Conservation (phyloP, 1,140 invertebrate genomes). For the Sitobion miscanthi region DNA sequence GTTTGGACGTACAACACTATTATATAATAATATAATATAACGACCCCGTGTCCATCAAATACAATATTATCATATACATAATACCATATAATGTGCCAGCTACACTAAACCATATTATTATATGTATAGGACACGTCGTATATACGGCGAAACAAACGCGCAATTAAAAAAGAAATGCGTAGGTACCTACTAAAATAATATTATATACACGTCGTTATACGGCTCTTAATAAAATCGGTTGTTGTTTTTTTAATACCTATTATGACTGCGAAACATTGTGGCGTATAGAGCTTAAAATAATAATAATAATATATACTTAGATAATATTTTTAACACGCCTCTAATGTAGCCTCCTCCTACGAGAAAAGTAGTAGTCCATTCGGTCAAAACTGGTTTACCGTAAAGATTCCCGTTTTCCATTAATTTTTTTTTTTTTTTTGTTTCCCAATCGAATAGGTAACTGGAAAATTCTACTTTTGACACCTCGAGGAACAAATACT, state of each 20-base stretch:
- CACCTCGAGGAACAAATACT: neutral
- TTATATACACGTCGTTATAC: neutral
- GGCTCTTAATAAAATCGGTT: neutral
- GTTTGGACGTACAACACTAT: neutral
- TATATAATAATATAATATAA: slow-evolving; percentile 17
- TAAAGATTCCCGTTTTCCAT: too few species aligned
- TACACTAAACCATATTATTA: neutral
- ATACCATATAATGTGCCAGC: neutral
- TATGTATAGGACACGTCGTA: neutral
- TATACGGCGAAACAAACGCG: neutral
- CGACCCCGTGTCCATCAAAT: neutral
- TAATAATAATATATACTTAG: too few species aligned
- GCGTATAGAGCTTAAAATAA: too few species aligned
- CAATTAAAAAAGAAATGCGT: neutral
- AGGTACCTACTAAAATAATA: neutral
- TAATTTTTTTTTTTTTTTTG: neutral
- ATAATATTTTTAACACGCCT: too few species aligned
- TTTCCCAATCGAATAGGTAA: neutral
- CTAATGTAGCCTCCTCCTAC: too few species aligned
- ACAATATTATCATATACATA: slow-evolving; percentile 6
- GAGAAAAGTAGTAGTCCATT: too few species aligned
- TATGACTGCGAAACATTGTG: too few species aligned
- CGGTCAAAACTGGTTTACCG: too few species aligned
- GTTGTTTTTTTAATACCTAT: neutral
- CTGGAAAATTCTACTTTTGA: neutral